Conservation (phyloP, 1,140 invertebrate genomes). For the Drosophila rufa region DNA sequence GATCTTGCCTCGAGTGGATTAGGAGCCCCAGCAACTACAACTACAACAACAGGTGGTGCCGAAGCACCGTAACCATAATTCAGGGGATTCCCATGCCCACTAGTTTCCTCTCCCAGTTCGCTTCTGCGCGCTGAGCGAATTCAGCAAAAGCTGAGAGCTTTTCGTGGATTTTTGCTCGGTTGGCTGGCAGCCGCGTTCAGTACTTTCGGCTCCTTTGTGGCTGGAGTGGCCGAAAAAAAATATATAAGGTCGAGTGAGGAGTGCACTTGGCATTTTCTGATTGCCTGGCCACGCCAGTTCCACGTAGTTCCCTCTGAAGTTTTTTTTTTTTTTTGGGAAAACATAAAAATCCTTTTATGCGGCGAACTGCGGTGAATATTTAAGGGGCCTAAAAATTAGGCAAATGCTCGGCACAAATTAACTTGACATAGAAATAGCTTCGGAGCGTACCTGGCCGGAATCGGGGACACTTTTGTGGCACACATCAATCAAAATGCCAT, state of each 20-base stretch:
- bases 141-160: conserved; percentile 58
- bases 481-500: conserved; percentile 79
- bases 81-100: conserved; percentile 6
- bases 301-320: conserved; percentile 45
- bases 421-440: conserved; percentile 26
- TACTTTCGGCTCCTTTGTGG: conserved; percentile 72
- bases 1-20: conserved; percentile 48
- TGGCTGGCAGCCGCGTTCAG: conserved; percentile 53
- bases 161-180: conserved; percentile 34
- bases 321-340: conserved; percentile 6
- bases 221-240: conserved; percentile 61
- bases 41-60: conserved; percentile 69
- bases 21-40: conserved; percentile 23
- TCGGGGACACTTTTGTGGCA: conserved; percentile 59
- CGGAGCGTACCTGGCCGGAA: conserved; percentile 16
- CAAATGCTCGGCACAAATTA: conserved; percentile 29
- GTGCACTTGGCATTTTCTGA: conserved; percentile 72
- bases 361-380: conserved; percentile 15
- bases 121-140: conserved; percentile 67
- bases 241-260: conserved; percentile 23
- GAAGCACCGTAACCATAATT: conserved; percentile 6
- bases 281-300: conserved; percentile 54
- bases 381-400: conserved; percentile 26
- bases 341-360: conserved; percentile 50
- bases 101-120: not conserved